These are phyloP conservation scores for Microplitis manilae DNA, from an alignment of 2,888 invertebrate species.

Conservation along the genomic window DNA sequence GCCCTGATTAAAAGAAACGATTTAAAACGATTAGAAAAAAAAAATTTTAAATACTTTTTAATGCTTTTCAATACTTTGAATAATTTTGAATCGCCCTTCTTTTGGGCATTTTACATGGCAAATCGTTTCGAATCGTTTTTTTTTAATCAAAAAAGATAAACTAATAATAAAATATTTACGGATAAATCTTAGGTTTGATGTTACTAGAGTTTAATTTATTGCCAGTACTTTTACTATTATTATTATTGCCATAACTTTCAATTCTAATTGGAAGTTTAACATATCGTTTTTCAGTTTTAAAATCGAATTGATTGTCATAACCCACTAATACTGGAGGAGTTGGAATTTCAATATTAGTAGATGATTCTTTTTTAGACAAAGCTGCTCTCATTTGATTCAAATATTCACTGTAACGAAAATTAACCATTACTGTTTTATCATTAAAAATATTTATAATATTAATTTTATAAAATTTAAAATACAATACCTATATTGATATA, in stretches of 20 bases:
- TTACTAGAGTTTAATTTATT: neutral
- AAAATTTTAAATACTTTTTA: neutral
- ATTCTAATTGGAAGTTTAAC: conserved; percentile 24
- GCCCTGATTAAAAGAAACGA: no score
- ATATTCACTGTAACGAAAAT: conserved; percentile 20
- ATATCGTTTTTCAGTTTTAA: conserved; percentile 27
- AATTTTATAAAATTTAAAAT: neutral
- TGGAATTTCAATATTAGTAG: neutral
- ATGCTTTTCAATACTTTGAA: no score
- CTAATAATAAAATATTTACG: neutral
- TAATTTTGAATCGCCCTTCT: no score
- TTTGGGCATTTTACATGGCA: no score
- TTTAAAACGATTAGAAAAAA: no score
- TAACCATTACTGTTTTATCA: neutral
- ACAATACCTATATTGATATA: conserved; percentile 22
- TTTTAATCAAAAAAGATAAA: neutral
- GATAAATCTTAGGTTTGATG: neutral
- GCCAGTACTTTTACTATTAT: neutral
- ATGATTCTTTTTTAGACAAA: conserved; percentile 4
- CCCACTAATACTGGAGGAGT: conserved; percentile 20
- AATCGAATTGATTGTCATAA: conserved; percentile 39
- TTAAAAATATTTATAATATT: neutral
- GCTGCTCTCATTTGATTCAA: conserved; percentile 20
- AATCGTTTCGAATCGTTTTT: no score
- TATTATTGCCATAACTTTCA: neutral